phyloP scores from a whole-genome alignment of 2,888 invertebrate genomes.

The Phoenoteleia sp. region DNA sequence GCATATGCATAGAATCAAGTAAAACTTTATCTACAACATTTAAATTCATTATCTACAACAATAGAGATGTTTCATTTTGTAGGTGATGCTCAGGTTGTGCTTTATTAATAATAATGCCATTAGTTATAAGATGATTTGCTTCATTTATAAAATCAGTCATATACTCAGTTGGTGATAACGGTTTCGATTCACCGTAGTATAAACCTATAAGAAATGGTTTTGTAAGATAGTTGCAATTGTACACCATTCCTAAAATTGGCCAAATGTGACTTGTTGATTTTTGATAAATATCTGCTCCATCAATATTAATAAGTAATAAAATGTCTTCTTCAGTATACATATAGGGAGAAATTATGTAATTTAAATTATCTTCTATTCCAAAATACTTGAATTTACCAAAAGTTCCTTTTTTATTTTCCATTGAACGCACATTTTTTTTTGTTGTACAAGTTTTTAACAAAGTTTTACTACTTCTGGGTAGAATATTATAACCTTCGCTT shows the following conservation, averaged over 20 bases:
- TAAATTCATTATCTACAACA: constrained; percentile 29
- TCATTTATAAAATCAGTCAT: constrained; percentile 58
- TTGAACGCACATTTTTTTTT: not conserved
- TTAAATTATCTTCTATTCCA: constrained; percentile 13
- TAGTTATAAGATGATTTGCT: not conserved
- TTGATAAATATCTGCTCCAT: constrained; percentile 52
- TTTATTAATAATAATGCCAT: constrained; percentile 22
- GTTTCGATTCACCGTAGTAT: constrained; percentile 47
- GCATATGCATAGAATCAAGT: too few relatives aligned
- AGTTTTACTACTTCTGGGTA: not conserved
- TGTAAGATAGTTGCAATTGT: constrained; percentile 27
- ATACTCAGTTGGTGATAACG: constrained; percentile 20
- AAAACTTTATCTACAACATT: too few relatives aligned
- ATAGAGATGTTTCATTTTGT: constrained; percentile 15
- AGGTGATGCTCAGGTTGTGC: constrained; percentile 48
- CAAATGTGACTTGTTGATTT: constrained; percentile 44
- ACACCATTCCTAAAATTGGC: constrained; percentile 32
- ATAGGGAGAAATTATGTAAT: constrained; percentile 20
- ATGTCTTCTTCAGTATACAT: constrained; percentile 50
- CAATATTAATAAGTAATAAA: constrained; percentile 48
- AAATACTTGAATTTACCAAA: constrained; percentile 23
- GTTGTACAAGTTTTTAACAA: not conserved
- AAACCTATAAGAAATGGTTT: constrained; percentile 30
- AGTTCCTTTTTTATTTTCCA: not conserved
- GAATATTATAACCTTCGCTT: not conserved